phyloP scores from a whole-genome alignment of 2,888 invertebrate genomes.

The Neuroscelio doddi region DNA sequence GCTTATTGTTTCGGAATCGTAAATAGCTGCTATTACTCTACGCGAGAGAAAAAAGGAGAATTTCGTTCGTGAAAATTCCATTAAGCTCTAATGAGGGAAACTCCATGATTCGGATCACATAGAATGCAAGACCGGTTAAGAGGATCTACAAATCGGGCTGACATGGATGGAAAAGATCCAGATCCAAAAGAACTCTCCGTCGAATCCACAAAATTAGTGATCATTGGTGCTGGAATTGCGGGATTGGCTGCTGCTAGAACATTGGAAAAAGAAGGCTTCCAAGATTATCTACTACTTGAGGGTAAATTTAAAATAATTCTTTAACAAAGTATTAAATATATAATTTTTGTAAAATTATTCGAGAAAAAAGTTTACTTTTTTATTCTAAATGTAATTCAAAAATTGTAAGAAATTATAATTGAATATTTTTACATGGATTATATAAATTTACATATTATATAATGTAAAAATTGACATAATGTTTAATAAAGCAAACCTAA shows the following conservation, averaged over 20 bases:
- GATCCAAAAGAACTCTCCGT: conserved; percentile 18
- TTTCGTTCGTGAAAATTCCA: conserved; percentile 1
- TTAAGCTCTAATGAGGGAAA: conserved; percentile 1
- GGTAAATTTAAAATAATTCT: conserved; percentile 62
- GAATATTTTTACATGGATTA: conserved; percentile 21
- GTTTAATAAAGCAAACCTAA: too few relatives aligned
- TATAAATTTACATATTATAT: too few relatives aligned
- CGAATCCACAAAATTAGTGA: conserved; percentile 69
- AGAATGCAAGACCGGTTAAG: conserved; percentile 55
- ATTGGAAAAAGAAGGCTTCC: conserved; percentile 71
- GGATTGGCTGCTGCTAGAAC: conserved; percentile 76
- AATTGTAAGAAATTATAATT: too few relatives aligned
- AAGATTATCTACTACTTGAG: conserved; percentile 75
- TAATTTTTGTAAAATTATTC: too few relatives aligned
- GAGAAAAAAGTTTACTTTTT: too few relatives aligned
- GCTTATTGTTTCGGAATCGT: background rate
- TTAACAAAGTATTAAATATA: too few relatives aligned
- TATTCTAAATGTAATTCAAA: too few relatives aligned
- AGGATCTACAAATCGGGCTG: conserved; percentile 42
- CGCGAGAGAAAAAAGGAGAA: background rate
- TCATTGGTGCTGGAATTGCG: conserved; percentile 77
- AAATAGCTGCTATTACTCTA: background rate
- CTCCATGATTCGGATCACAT: conserved; percentile 48
- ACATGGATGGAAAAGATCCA: conserved; percentile 36
- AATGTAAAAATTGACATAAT: too few relatives aligned